Percentiles rank a stretch among this genome's conserved stretches.
Evolutionary conservation across 2,113 vertebrate genomes (phyloP).

Genomic region (Xerus inauris): DNA sequence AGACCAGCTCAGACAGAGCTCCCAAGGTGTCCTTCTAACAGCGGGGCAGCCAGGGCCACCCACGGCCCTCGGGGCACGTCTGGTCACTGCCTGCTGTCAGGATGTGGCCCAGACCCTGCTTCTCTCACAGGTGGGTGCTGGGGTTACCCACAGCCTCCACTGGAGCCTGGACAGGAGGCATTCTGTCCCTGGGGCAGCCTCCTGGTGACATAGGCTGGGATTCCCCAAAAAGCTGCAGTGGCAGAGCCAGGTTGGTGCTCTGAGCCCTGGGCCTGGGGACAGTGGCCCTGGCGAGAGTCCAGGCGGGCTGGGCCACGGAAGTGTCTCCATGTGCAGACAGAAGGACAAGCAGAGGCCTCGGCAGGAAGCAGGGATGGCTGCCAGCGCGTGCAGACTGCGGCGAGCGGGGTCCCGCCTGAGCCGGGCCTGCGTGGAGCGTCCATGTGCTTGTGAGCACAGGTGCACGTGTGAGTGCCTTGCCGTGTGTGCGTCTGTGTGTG

Average conservation of each 20-base stretch:
- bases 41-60: not conserved
- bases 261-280: not conserved
- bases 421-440: no score
- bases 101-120: rapidly evolving
- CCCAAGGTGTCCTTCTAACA: no score
- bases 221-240: not conserved
- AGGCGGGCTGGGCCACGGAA: rapidly evolving
- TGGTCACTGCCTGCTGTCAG: not conserved
- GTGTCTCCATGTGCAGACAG: not conserved
- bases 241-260: no score
- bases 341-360: not conserved
- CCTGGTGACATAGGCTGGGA: not conserved
- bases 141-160: not conserved
- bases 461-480: no score
- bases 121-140: not conserved
- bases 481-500: rapidly evolving
- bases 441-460: not conserved
- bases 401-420: no score
- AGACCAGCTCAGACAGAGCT: rapidly evolving
- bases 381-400: rapidly evolving
- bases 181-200: not conserved
- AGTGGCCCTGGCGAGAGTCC: not conserved
- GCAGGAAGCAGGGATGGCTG: no score
- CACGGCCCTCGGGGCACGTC: not conserved
- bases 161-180: not conserved